These are phyloP conservation scores for Psittacula derbiana DNA, from an alignment of 2,797 vertebrate genomes.

Conservation along the genomic window DNA sequence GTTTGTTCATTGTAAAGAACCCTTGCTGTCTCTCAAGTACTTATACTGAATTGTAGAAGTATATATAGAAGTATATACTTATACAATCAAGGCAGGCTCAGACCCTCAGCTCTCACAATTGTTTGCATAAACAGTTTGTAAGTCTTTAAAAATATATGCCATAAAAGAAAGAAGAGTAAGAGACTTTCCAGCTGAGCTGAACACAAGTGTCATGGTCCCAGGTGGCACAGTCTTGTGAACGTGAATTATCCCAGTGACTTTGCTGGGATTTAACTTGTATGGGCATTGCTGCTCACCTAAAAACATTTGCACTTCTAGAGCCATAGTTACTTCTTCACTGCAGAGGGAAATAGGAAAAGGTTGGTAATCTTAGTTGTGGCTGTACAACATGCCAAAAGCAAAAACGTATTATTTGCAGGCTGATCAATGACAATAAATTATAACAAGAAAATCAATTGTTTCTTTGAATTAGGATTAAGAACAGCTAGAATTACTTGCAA, in stretches of 20 bases:
- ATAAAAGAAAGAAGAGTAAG: background rate
- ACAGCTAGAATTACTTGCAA: background rate
- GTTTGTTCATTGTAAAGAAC: background rate
- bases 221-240: accelerated
- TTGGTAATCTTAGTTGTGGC: background rate
- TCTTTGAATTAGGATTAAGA: conserved; percentile 21
- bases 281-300: background rate
- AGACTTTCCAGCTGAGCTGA: background rate
- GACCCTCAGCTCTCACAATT: background rate
- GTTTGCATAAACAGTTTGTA: background rate
- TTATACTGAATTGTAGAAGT: background rate
- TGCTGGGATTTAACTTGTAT: background rate
- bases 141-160: background rate
- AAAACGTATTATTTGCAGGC: background rate
- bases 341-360: background rate
- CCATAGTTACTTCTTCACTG: background rate
- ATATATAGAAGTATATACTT: background rate
- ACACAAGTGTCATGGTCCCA: background rate
- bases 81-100: background rate
- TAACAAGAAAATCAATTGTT: conserved; percentile 28
- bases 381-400: background rate
- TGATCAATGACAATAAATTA: conserved; percentile 50
- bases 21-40: background rate
- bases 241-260: background rate
- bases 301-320: background rate